Conservation (phyloP, 2,797 vertebrate species). For the Dromococcyx pavoninus region DNA sequence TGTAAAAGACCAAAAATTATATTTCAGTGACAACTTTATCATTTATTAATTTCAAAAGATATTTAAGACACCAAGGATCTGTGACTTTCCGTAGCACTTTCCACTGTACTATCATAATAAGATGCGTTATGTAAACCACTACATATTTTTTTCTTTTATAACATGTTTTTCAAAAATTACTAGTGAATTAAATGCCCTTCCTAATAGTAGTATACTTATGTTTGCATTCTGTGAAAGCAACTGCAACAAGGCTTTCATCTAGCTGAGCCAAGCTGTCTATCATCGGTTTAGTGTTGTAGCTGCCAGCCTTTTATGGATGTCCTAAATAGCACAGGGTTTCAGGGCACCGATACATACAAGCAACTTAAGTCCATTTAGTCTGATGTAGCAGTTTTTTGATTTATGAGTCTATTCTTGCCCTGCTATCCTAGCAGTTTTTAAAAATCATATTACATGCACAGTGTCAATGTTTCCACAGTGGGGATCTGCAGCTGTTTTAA, state of each 20-base stretch:
- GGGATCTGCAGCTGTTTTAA: not conserved
- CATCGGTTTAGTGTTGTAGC: not conserved
- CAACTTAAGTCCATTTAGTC: not conserved
- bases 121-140: not conserved
- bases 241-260: not conserved
- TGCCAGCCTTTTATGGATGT: not conserved
- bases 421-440: not conserved
- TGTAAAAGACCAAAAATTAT: not conserved
- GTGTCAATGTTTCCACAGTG: not conserved
- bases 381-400: not conserved
- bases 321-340: not conserved
- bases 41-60: not conserved
- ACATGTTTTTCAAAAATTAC: not conserved
- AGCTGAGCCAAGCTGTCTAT: not conserved
- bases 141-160: not conserved
- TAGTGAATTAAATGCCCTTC: not conserved
- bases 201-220: not conserved
- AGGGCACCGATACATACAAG: not conserved
- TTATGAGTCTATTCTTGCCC: not conserved
- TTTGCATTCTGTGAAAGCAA: not conserved
- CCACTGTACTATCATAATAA: not conserved
- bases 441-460: not conserved
- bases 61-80: not conserved
- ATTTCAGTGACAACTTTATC: not conserved
- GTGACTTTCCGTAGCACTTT: not conserved